Evolutionary conservation across 2,888 invertebrate genomes (phyloP), one percentile per base, ranked within the genome.

Genomic region (Lymantria monacha): DNA sequence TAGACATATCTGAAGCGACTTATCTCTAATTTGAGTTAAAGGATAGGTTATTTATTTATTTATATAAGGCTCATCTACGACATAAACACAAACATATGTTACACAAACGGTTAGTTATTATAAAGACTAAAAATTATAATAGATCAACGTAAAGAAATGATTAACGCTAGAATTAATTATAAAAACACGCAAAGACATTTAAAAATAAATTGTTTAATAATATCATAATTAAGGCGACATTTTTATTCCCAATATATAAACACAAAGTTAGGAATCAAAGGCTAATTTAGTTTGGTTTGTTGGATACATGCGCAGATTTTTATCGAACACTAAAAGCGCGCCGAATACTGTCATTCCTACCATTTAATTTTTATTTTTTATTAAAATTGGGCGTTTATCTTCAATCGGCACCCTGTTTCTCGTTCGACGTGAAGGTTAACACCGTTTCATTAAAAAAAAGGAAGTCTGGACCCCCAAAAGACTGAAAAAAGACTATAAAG

Each of bases 401-500:
- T 63, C 80, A 86, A 90, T 91, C 90, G 81, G 86, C 90, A 90
- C 89, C 90, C 88, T 82, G 87, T 90, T 87, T 87, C 84, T 84
- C 83, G 88, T 87, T 80, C 85, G 81, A 84, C 74, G 83, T 74
- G 87, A 88, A 90, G 90, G 89, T 90, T 90, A 90, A 90, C 90
- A 90, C 90, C 83, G 89, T 88, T 89, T 87, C 87, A 85, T 88
- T 90, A 86, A 90, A 89, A 77, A n/a, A 89, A 89, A 87, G 73
- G 73, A 86, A 76, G 79, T 76, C 74, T 73, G 79, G 89, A 89
- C 89, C 90, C 87, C 90, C 90, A 88, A 88, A 91, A 89, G 88
- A 87, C 86, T 88, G 85, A 81, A 87, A 87, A 85, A 86, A 74
- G 83, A 81, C 69, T 65, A 83, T 65, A 72, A 76, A 62, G 50